A percentile compares a stretch with the other conserved stretches of the same genome.
phyloP scores from a whole-genome alignment of 2,888 invertebrate species.

The Tetanocera ferruginea region DNA sequence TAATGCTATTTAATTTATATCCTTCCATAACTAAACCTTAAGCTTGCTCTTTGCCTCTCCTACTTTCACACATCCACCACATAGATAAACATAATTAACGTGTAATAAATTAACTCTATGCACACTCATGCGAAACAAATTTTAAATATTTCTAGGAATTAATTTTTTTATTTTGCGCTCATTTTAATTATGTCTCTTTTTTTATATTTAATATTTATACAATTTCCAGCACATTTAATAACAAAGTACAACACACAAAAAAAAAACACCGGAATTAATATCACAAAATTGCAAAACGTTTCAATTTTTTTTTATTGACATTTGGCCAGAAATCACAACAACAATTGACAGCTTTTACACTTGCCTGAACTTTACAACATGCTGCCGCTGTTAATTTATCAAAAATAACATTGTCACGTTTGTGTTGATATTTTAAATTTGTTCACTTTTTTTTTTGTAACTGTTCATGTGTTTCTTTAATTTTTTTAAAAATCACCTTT shows the following conservation, averaged over 20 bases:
- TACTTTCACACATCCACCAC: too few species aligned
- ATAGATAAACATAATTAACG: slow-evolving; percentile 6
- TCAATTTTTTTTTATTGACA: neutral
- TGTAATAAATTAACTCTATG: slow-evolving; percentile 15
- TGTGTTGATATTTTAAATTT: neutral
- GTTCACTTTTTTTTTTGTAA: neutral
- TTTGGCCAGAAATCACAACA: slow-evolving; percentile 1
- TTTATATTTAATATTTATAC: slow-evolving; percentile 11
- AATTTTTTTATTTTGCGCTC: too few species aligned
- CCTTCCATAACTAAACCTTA: too few species aligned
- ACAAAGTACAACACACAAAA: neutral
- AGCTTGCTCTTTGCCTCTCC: too few species aligned
- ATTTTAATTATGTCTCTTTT: slow-evolving; percentile 10
- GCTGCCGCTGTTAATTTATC: neutral
- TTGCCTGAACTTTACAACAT: neutral
- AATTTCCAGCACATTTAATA: neutral
- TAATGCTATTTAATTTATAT: too few species aligned
- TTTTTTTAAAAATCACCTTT: neutral
- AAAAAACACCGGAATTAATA: neutral
- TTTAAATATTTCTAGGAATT: neutral
- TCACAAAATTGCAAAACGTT: too few species aligned
- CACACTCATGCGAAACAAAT: neutral
- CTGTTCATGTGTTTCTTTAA: neutral
- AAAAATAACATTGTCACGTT: neutral
- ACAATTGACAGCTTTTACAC: slow-evolving; percentile 6